Conservation (phyloP, 2,113 vertebrate genomes). For the Phalacrocorax carbo region DNA sequence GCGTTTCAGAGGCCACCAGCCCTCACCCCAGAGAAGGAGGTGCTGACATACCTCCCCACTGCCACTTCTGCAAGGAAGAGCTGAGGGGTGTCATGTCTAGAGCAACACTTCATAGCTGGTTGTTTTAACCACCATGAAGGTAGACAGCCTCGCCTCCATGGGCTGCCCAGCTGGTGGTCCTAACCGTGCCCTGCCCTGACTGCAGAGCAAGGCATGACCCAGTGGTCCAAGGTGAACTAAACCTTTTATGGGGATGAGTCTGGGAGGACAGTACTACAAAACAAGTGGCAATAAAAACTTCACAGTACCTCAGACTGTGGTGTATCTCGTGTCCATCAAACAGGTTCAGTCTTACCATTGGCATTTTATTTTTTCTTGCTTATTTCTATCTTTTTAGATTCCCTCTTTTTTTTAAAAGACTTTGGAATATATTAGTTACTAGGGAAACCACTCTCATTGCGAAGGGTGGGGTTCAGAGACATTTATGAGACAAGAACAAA, state of each 20-base stretch:
- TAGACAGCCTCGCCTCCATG: rapidly evolving
- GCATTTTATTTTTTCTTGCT: background rate
- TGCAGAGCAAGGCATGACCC: rapidly evolving
- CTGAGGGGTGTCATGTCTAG: background rate
- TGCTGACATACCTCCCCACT: background rate
- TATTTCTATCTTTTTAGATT: background rate
- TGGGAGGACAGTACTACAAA: background rate
- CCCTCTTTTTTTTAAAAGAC: background rate
- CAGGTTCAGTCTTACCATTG: background rate
- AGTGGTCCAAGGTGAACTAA: rapidly evolving
- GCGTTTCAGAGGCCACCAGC: background rate
- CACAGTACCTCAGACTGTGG: background rate
- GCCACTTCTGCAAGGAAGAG: background rate
- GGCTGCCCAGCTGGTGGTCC: background rate
- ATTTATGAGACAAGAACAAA: background rate
- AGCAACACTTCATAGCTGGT: background rate
- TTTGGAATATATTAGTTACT: background rate
- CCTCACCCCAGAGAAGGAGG: background rate
- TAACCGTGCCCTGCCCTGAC: background rate
- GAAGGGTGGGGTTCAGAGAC: background rate
- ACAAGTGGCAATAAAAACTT: background rate
- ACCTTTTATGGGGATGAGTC: background rate
- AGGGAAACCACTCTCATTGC: background rate
- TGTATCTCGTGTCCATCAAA: background rate
- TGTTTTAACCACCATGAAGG: background rate